Evolutionary conservation across 2,113 vertebrate species (phyloP).

Genomic region (Calidris pygmaea): DNA sequence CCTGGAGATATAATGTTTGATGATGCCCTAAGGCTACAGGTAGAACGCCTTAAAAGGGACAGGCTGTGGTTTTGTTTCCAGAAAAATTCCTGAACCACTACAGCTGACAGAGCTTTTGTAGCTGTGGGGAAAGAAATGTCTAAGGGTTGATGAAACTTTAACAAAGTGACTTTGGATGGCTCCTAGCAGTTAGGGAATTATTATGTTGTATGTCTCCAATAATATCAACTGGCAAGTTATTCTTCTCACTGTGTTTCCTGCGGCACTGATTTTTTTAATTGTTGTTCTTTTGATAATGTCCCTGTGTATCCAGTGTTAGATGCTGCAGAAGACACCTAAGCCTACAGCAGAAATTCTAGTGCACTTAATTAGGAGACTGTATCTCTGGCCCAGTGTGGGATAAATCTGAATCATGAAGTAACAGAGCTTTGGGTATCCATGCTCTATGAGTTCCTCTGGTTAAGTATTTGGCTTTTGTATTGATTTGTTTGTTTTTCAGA

Average conservation of each 20-base stretch:
- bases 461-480: background rate
- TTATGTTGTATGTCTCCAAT: background rate
- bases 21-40: background rate
- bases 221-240: background rate
- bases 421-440: background rate
- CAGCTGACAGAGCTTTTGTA: background rate
- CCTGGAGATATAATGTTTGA: fast-evolving
- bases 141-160: background rate
- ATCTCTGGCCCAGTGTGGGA: background rate
- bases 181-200: background rate
- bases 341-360: background rate
- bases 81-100: background rate
- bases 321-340: background rate
- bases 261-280: background rate
- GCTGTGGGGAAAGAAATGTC: fast-evolving
- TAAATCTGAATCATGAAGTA: background rate
- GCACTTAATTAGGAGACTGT: background rate
- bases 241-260: background rate
- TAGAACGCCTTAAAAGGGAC: background rate
- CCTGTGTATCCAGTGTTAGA: fast-evolving
- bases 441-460: background rate
- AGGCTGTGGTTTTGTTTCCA: background rate
- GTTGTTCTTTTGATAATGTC: background rate
- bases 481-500: background rate
- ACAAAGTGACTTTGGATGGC: background rate